A percentile compares a stretch with the other conserved stretches of the same genome.
These are phyloP conservation scores for Poeciliopsis gracilis DNA, from an alignment of 2,797 vertebrate species.

Conservation along the genomic window DNA sequence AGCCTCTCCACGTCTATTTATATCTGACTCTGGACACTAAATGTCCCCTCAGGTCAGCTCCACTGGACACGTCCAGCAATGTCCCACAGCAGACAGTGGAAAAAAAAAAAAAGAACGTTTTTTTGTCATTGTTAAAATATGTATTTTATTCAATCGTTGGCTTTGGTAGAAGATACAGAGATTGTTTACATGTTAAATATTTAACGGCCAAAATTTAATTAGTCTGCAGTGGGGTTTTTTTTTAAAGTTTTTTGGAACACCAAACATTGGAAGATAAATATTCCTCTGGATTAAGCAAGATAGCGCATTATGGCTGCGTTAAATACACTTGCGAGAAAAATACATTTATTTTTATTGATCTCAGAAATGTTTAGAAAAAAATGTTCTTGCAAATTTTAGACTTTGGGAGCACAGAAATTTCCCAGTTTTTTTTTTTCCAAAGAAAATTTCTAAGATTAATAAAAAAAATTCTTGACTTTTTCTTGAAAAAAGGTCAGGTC, in stretches of 20 bases:
- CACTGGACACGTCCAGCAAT: background rate
- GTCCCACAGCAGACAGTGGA: background rate
- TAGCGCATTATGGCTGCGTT: too few relatives aligned
- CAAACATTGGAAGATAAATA: background rate
- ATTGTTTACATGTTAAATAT: background rate
- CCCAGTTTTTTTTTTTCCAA: too few relatives aligned
- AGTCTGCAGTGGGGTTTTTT: background rate
- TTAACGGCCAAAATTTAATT: background rate
- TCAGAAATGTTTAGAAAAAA: too few relatives aligned
- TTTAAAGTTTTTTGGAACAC: background rate
- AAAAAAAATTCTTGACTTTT: too few relatives aligned
- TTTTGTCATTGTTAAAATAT: background rate
- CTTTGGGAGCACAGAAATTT: too few relatives aligned
- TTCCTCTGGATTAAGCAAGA: too few relatives aligned
- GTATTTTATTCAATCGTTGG: background rate
- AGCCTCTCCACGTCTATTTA: slow-evolving; percentile 28
- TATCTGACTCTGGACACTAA: slow-evolving; percentile 17
- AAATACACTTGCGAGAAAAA: too few relatives aligned
- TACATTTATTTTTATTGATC: too few relatives aligned
- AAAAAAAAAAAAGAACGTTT: background rate
- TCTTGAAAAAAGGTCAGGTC: too few relatives aligned
- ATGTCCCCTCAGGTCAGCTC: slow-evolving; percentile 7
- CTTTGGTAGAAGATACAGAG: background rate
- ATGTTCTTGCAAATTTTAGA: too few relatives aligned
- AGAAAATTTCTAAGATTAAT: too few relatives aligned